Percentiles rank a stretch among this genome's conserved stretches.
phyloP scores from a whole-genome alignment of 2,797 vertebrate species.

The Ceyx erithaca region DNA sequence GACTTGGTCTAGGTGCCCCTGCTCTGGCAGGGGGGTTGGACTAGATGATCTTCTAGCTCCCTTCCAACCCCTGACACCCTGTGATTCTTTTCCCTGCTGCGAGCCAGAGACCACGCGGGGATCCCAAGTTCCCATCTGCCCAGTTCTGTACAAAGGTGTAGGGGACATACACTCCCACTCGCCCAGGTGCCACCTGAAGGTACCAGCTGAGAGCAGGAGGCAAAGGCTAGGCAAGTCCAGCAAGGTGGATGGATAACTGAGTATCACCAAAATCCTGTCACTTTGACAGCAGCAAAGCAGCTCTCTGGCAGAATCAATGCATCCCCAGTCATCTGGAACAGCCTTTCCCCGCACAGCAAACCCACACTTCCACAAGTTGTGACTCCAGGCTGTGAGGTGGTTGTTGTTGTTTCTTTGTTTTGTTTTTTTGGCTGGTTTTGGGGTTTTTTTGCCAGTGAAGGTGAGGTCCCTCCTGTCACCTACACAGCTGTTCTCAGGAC shows the following conservation, averaged over 20 bases:
- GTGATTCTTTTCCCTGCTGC: neutral
- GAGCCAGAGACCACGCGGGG: neutral
- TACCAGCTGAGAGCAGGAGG: neutral
- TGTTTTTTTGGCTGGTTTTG: no score
- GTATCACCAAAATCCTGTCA: neutral
- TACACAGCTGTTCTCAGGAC: neutral
- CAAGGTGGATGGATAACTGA: neutral
- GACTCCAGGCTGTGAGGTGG: neutral
- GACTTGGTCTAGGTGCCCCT: no score
- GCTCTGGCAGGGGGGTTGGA: no score
- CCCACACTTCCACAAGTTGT: neutral
- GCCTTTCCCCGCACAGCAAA: neutral
- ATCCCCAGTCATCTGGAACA: neutral
- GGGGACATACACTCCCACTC: neutral
- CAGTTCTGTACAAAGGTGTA: neutral
- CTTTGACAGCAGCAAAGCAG: neutral
- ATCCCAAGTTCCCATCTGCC: neutral
- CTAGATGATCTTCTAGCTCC: no score
- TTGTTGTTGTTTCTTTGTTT: neutral
- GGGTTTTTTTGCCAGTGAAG: neutral
- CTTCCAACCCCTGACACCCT: no score
- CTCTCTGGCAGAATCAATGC: neutral
- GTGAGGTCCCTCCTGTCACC: neutral
- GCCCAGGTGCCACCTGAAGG: neutral
- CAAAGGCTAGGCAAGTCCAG: neutral